Evolutionary conservation across 2,797 vertebrate genomes (phyloP).

Genomic region (Borostomias antarcticus): DNA sequence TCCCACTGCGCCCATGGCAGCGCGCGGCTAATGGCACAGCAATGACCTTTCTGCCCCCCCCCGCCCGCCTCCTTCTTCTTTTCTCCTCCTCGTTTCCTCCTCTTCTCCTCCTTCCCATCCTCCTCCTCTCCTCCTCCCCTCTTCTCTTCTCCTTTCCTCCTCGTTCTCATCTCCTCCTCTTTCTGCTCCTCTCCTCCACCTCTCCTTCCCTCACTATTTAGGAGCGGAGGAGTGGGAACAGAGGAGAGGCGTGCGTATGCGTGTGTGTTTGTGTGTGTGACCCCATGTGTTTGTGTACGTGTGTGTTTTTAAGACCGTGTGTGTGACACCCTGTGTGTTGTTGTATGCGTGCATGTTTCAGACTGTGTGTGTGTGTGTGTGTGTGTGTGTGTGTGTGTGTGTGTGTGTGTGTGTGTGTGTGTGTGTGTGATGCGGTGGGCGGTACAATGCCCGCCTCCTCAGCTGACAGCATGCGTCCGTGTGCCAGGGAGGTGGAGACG

Average conservation of each 20-base stretch:
- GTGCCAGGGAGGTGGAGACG: too few species aligned
- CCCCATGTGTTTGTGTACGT: too few species aligned
- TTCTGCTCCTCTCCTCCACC: not conserved
- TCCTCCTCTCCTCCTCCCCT: not conserved
- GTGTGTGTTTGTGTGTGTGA: not conserved
- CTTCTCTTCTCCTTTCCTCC: not conserved
- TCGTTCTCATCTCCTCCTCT: not conserved
- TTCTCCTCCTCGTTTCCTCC: conserved; percentile 2
- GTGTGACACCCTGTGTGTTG: not conserved
- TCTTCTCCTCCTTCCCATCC: not conserved
- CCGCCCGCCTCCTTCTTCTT: not conserved
- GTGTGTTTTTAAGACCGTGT: too few species aligned
- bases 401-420: too few species aligned
- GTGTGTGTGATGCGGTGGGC: conserved; percentile 3
- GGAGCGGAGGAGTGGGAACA: not conserved
- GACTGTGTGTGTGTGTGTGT: not conserved
- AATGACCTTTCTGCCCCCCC: conserved; percentile 49
- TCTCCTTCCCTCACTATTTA: not conserved
- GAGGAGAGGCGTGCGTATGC: not conserved
- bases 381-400: too few species aligned
- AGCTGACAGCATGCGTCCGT: too few species aligned
- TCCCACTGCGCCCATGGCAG: conserved; percentile 8
- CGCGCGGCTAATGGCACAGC: conserved; percentile 39
- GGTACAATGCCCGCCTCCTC: conserved; percentile 17
- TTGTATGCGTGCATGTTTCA: too few species aligned